A percentile compares a stretch with the other conserved stretches of the same genome.
phyloP scores from a whole-genome alignment of 2,888 invertebrate genomes.

The Cheilosia vulpina region DNA sequence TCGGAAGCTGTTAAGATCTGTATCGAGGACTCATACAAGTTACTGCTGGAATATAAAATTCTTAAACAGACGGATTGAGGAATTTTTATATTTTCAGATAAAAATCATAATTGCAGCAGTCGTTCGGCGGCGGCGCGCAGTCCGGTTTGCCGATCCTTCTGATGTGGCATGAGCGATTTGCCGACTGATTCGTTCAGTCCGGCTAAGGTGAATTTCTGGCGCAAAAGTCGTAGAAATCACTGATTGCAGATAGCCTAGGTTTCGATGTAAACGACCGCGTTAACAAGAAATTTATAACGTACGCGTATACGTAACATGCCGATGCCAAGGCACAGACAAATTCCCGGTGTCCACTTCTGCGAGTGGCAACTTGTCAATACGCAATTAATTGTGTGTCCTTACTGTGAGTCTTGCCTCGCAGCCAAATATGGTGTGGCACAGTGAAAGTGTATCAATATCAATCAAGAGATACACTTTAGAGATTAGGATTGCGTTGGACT shows the following conservation, averaged over 20 bases:
- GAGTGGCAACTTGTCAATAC: constrained; percentile 73
- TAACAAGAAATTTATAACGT: constrained; percentile 65
- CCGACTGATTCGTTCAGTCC: constrained; percentile 53
- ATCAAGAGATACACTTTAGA: constrained; percentile 68
- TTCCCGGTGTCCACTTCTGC: constrained; percentile 42
- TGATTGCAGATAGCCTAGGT: constrained; percentile 55
- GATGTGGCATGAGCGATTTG: constrained; percentile 48
- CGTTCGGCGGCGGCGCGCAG: not conserved
- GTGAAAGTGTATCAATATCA: constrained; percentile 74
- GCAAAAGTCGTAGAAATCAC: constrained; percentile 47
- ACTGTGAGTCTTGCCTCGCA: constrained; percentile 32
- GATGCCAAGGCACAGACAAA: constrained; percentile 42
- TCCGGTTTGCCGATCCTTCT: constrained; percentile 17
- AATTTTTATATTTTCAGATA: constrained; percentile 36
- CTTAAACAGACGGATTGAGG: constrained; percentile 20
- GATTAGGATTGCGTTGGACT: constrained; percentile 50
- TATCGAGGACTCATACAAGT: constrained; percentile 46
- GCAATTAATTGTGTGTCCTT: constrained; percentile 74
- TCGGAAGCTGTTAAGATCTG: constrained; percentile 46
- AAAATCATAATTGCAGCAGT: constrained; percentile 53
- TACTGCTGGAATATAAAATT: constrained; percentile 46
- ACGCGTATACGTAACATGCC: constrained; percentile 29
- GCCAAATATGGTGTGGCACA: constrained; percentile 57
- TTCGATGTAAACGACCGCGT: constrained; percentile 68
- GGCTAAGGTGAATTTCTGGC: constrained; percentile 51